phyloP scores from a whole-genome alignment of 2,888 invertebrate species.

The Heteromyza rotundicornis region DNA sequence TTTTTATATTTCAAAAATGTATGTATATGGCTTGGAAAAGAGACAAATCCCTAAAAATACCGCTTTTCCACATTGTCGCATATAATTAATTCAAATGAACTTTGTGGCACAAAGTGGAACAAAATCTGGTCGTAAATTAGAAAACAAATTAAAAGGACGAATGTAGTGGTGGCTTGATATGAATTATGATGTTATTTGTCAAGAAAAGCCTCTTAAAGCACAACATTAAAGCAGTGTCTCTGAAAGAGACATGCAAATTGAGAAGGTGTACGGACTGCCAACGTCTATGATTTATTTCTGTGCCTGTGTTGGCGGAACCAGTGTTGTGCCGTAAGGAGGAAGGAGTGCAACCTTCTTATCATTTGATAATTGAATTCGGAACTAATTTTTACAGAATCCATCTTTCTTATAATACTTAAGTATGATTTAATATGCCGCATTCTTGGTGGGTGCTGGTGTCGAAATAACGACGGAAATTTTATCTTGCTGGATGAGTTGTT shows the following conservation, averaged over 20 bases:
- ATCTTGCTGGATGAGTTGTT: not conserved
- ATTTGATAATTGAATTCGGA: constrained; percentile 45
- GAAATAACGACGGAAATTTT: too few species aligned
- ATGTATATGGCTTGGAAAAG: too few species aligned
- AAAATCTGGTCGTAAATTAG: constrained; percentile 45
- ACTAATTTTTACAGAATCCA: constrained; percentile 41
- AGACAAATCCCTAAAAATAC: too few species aligned
- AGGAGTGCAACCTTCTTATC: not conserved
- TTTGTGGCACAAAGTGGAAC: constrained; percentile 20
- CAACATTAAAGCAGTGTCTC: constrained; percentile 34
- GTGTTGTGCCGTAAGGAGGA: too few species aligned
- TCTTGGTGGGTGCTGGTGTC: not conserved
- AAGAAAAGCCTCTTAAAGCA: constrained; percentile 47
- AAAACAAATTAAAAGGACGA: constrained; percentile 42
- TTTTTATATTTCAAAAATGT: too few species aligned
- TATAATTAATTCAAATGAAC: constrained; percentile 34
- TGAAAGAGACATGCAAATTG: constrained; percentile 34
- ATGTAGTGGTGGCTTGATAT: constrained; percentile 19
- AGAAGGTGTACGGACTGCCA: constrained; percentile 3
- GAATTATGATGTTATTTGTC: constrained; percentile 38
- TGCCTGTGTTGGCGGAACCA: too few species aligned
- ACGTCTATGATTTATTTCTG: constrained; percentile 39
- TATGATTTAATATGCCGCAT: constrained; percentile 43
- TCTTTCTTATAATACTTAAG: constrained; percentile 28
- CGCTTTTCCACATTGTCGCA: too few species aligned